Conservation (phyloP, 2,797 vertebrate species). For the Pangasius larnaudii region DNA sequence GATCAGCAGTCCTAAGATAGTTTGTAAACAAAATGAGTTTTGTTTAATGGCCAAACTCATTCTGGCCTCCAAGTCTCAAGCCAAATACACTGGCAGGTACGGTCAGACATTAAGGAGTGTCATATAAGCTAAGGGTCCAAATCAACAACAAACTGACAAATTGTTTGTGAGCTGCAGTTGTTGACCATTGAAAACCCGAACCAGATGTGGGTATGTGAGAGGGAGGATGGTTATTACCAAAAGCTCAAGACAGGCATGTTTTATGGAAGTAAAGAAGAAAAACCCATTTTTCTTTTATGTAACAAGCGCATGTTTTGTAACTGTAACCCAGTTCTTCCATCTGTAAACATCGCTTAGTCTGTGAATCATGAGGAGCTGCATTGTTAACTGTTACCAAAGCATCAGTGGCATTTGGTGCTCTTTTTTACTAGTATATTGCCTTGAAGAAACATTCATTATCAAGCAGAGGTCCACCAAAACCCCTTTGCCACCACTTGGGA, state of each 20-base stretch:
- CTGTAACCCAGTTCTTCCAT: constrained; percentile 74
- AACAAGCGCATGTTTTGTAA: constrained; percentile 57
- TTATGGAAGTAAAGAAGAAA: constrained; percentile 50
- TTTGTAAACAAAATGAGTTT: neutral
- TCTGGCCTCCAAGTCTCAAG: neutral
- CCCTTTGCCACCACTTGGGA: neutral
- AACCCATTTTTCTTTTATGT: constrained; percentile 52
- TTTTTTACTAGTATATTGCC: constrained; percentile 12
- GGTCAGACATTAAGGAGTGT: constrained; percentile 55
- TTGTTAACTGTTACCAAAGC: constrained; percentile 27
- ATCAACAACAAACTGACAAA: constrained; percentile 62
- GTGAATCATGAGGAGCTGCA: constrained; percentile 35
- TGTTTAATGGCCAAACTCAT: constrained; percentile 3
- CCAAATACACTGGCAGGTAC: constrained; percentile 44
- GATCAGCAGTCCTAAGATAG: neutral
- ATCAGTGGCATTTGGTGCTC: neutral
- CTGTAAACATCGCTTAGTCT: constrained; percentile 57
- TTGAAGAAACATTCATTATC: neutral
- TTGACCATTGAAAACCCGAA: constrained; percentile 64
- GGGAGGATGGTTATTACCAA: constrained; percentile 40
- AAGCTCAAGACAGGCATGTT: constrained; percentile 48
- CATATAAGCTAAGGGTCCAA: constrained; percentile 65
- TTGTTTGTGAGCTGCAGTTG: constrained; percentile 68
- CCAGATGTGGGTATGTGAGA: constrained; percentile 69
- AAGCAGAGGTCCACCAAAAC: neutral